Base-by-base conservation (phyloP, 1,140 invertebrate species). In the Drosophila nigromelanica region DNA sequence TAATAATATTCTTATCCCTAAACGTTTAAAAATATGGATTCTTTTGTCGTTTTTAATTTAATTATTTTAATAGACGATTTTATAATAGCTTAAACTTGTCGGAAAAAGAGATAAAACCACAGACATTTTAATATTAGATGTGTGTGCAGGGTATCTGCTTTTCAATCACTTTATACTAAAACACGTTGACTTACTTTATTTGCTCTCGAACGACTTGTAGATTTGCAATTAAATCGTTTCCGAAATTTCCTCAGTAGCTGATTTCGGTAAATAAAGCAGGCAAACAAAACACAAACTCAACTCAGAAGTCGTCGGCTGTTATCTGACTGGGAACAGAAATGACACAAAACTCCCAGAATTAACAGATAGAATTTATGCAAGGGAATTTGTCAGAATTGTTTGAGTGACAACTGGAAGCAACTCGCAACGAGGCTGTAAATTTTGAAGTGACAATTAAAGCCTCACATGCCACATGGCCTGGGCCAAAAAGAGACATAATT, bases 391-490 rank as follows among this genome's bases (percentile, higher is more conserved):
- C 5, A 27, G 27, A 27, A 55, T 63, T 33, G 54, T 67, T 51
- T 50, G 45, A 48, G 30, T 35, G 54, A 48, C 45, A 37, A n/a
- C 39, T 60, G 6, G 6, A 43, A 59, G 24, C 56, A 67, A 62
- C 24, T 69, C 56, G 39, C 70, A 73, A 69, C 68, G 61, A 73
- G 55, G n/a, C 48, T 50, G 21, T 58, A 11, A 33, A 33, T 18
- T 55, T 15, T 42, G 35, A 45, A 66, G 54, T 51, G 63, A 47
- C 70, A 59, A 60, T 67, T 67, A 54, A 52, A 59, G 63, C 15
- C 47, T 43, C 47, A 40, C 35, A 42, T 40, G 64, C 50, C 48
- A 48, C 35, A 59, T 8, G 10, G 10, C 27, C 7, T 21, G n/a
- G n/a, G 8, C 12, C 42, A 21, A 52, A 15, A n/a, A 40, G 21